A percentile compares a stretch with the other conserved stretches of the same genome.
Conservation (phyloP, 37 sponge, comb jelly and placozoan genomes). For the Hexactinellida sp. region DNA sequence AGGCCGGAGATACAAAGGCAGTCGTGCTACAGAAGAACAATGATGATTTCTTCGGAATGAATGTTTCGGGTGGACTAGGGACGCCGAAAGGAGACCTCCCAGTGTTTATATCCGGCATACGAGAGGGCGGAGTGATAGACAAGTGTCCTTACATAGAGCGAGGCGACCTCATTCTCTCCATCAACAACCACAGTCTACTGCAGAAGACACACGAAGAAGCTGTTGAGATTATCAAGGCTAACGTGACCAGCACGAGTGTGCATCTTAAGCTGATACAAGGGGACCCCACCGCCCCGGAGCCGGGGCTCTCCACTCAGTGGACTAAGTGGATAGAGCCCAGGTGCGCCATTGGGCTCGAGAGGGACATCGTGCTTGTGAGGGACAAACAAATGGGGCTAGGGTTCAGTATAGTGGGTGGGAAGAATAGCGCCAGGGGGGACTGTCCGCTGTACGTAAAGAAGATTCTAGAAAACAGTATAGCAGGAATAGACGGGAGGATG, state of each 20-base stretch:
- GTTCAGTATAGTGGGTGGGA: conserved; percentile 83
- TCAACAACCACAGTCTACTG: conserved; percentile 43
- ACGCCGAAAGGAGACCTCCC: conserved; percentile 49
- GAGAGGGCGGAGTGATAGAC: neutral
- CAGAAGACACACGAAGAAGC: conserved; percentile 62
- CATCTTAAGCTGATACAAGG: conserved; percentile 51
- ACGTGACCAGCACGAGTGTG: conserved; percentile 20
- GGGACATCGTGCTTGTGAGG: neutral
- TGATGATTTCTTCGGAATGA: conserved; percentile 66
- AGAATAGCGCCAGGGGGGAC: conserved; percentile 58
- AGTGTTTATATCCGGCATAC: conserved; percentile 33
- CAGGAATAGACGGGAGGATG: conserved; percentile 61
- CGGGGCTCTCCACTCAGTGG: conserved; percentile 51
- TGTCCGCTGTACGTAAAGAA: conserved; percentile 70
- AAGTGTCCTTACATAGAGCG: conserved; percentile 22
- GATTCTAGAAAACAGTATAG: conserved; percentile 52
- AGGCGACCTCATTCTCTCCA: conserved; percentile 65
- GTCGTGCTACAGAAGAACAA: conserved; percentile 30
- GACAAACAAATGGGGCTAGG: conserved; percentile 39
- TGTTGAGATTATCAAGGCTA: conserved; percentile 53
- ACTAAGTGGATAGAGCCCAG: conserved; percentile 36
- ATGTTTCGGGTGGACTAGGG: conserved; percentile 50
- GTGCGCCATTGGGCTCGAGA: neutral
- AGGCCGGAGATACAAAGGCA: neutral
- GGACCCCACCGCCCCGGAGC: conserved; percentile 30